Evolutionary conservation across 2,888 invertebrate genomes (phyloP), one percentile per base, ranked within the genome.

Genomic region (Eilema caniola): DNA sequence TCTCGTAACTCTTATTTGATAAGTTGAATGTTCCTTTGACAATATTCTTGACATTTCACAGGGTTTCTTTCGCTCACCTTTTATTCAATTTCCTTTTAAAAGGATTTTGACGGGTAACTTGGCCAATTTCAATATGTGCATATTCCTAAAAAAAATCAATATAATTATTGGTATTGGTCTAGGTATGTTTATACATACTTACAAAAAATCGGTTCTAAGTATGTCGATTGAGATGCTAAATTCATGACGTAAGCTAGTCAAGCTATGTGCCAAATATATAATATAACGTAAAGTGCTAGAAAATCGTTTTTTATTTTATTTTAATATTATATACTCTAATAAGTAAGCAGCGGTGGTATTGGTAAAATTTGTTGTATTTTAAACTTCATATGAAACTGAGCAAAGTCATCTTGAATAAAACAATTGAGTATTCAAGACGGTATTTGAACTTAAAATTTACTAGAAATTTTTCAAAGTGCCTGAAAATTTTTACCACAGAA

Each of bases 121-220:
- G 69, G 74, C 63, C 74, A 74, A 79, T 77, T 79, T 80, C 79
- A 70, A 74, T 79, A 74, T 68, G 62, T 70, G 68, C 47, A 70
- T 59, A 68, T 75, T 60, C 66, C 63, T 20, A 33, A 63, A 78
- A 73, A 70, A 72, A 79, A 69, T 20, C 14, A 47, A n/a, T 53
- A 5, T 3, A n/a, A n/a, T n/a, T n/a, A 12, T 37, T 12, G 3
- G 12, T 41, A 41, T 41, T 41, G 16, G 41, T 41, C 16, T 16
- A 3, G 28, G 28, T 37, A 37, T 37, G 33, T 33, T 8, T n/a
- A 1, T 37, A 37, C 12, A 12, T 12, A 12, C 12, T 71, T 75
- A 60, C 47, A 57, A n/a, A 33, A 28, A 25, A 28, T 28, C 47
- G 57, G 16, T 0, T 41, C 7, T 12, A 62, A 16, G 20, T 25